A percentile compares a stretch with the other conserved stretches of the same genome.
These are phyloP conservation scores for Anniella stebbinsi DNA, from an alignment of 2,797 vertebrate genomes.

Conservation along the genomic window DNA sequence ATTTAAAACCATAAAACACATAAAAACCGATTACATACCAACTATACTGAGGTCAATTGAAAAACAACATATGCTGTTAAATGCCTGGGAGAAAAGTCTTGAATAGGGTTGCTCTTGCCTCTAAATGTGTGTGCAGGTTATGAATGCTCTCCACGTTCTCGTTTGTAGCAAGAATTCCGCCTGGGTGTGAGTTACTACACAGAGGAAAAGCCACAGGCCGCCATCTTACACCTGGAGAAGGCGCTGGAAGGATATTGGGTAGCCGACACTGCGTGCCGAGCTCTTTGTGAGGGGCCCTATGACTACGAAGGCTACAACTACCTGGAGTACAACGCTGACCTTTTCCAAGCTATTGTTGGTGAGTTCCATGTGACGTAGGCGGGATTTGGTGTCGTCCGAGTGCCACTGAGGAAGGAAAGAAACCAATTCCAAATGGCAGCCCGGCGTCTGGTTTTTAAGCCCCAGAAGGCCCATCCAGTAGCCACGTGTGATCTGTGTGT, in stretches of 20 bases:
- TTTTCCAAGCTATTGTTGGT: conserved; percentile 94
- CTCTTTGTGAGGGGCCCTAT: conserved; percentile 91
- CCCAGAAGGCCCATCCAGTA: too few relatives aligned
- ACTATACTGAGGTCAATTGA: too few relatives aligned
- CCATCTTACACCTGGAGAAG: conserved; percentile 86
- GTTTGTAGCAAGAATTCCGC: conserved; percentile 84
- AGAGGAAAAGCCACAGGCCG: conserved; percentile 82
- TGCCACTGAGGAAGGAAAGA: background rate
- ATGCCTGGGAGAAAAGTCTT: too few relatives aligned
- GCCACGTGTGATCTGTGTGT: background rate
- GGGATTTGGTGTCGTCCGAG: fast-evolving
- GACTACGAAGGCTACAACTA: conserved; percentile 97
- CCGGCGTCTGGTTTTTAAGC: background rate
- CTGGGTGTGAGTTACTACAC: conserved; percentile 89
- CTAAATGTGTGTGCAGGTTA: background rate
- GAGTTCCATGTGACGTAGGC: fast-evolving
- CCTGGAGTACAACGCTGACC: conserved; percentile 94
- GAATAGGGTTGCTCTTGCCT: too few relatives aligned
- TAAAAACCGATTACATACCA: too few relatives aligned
- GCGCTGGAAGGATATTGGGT: conserved; percentile 86
- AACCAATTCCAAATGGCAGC: background rate
- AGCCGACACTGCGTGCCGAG: conserved; percentile 86
- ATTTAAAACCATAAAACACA: too few relatives aligned
- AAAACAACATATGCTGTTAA: too few relatives aligned
- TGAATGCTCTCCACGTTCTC: background rate